Evolutionary conservation across 53 echinoderm and acorn worm species (phyloP).

Genomic region (Stichopus horrens): DNA sequence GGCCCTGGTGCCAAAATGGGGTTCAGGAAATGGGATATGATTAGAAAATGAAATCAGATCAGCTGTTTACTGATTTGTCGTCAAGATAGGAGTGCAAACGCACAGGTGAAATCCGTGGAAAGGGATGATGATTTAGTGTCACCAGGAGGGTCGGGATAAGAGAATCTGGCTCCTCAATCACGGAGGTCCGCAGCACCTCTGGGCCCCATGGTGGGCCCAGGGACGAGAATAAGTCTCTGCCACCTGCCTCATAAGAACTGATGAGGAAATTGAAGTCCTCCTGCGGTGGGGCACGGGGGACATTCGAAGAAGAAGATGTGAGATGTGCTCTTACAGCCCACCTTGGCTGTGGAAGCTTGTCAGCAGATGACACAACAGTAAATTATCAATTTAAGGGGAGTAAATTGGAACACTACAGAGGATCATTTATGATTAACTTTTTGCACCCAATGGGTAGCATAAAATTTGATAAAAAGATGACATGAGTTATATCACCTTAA

Average conservation of each 20-base stretch:
- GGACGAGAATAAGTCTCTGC: neutral
- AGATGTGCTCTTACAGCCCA: neutral
- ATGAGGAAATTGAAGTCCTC: constrained; percentile 19
- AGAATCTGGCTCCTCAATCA: neutral
- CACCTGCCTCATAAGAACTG: constrained; percentile 12
- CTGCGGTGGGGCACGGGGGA: neutral
- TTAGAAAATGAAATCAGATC: neutral
- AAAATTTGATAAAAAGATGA: constrained; percentile 20
- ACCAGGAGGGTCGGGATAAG: neutral
- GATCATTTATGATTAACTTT: neutral
- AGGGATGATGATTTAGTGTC: neutral
- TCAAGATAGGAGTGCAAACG: neutral
- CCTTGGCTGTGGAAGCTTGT: neutral
- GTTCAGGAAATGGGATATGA: neutral
- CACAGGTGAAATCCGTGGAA: neutral
- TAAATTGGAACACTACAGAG: constrained; percentile 1
- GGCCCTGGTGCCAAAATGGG: neutral
- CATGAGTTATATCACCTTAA: constrained; percentile 5
- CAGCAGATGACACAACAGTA: neutral
- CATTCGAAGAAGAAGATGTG: neutral
- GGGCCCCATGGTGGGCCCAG: neutral
- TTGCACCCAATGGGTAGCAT: neutral
- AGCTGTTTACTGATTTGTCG: neutral
- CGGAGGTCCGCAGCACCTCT: constrained; percentile 27
- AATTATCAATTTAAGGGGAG: constrained; percentile 6